Evolutionary conservation across 2,113 vertebrate genomes (phyloP).

Genomic region (Bufo bufo): DNA sequence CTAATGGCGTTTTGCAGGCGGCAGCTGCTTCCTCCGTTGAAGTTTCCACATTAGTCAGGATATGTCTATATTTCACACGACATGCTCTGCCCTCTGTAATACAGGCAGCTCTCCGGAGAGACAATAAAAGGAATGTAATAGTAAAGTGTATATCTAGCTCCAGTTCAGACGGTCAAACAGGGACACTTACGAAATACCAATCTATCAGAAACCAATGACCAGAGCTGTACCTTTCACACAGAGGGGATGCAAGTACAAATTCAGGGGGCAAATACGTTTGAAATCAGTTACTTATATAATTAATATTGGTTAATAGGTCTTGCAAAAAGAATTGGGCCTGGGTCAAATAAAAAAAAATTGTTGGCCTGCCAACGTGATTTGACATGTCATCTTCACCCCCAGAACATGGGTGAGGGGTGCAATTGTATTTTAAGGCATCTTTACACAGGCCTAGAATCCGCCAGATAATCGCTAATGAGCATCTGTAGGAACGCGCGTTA

Average conservation of each 20-base stretch:
- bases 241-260: neutral
- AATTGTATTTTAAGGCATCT: no score
- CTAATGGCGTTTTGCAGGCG: slow-evolving; percentile 3
- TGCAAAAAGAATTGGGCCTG: neutral
- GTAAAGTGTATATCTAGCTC: neutral
- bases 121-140: neutral
- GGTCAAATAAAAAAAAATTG: neutral
- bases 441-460: no score
- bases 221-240: neutral
- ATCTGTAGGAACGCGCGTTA: no score
- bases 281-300: neutral
- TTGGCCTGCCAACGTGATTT: no score
- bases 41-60: slow-evolving; percentile 1
- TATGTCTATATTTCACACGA: neutral
- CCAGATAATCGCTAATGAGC: no score
- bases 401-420: no score
- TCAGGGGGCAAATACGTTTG: neutral
- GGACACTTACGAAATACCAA: neutral
- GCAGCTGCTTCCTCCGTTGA: slow-evolving; percentile 1
- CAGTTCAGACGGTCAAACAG: neutral
- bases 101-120: neutral
- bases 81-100: neutral
- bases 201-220: neutral
- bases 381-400: no score
- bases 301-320: neutral